These are phyloP conservation scores for Chrysocyon brachyurus DNA, from an alignment of 2,797 vertebrate genomes.

Conservation along the genomic window DNA sequence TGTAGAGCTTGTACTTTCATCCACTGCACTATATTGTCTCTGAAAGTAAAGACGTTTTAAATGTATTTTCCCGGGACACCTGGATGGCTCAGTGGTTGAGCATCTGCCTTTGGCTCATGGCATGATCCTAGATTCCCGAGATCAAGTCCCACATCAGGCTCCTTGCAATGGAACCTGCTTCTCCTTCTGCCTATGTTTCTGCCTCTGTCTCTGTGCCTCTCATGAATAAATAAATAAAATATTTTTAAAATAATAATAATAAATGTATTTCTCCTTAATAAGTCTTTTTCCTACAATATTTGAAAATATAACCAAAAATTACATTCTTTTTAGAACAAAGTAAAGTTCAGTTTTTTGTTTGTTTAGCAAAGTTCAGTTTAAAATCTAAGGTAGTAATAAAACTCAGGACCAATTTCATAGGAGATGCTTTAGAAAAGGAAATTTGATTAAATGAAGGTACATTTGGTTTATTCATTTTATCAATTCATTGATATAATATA, in stretches of 20 bases:
- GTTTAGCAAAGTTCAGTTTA: not conserved
- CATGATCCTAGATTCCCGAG: too few species aligned
- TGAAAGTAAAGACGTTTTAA: not conserved
- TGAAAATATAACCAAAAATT: conserved; percentile 30
- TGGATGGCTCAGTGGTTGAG: too few species aligned
- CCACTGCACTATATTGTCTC: not conserved
- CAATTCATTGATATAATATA: conserved; percentile 7
- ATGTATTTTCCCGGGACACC: not conserved
- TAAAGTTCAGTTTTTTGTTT: not conserved
- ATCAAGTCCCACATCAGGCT: too few species aligned
- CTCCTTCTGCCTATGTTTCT: too few species aligned
- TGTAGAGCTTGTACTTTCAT: not conserved
- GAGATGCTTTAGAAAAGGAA: conserved; percentile 32
- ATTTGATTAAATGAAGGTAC: not conserved
- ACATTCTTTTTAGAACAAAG: conserved; percentile 50
- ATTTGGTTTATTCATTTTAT: not conserved
- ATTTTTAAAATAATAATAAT: not conserved
- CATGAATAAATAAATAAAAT: too few species aligned
- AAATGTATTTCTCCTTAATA: not conserved
- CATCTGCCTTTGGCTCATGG: too few species aligned
- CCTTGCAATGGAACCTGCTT: too few species aligned
- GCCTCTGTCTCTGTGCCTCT: too few species aligned
- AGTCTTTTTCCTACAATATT: not conserved
- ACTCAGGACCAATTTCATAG: conserved; percentile 19
- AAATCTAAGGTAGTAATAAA: conserved; percentile 49